phyloP scores from a whole-genome alignment of 2,888 invertebrate species.

The Lypha dubia region DNA sequence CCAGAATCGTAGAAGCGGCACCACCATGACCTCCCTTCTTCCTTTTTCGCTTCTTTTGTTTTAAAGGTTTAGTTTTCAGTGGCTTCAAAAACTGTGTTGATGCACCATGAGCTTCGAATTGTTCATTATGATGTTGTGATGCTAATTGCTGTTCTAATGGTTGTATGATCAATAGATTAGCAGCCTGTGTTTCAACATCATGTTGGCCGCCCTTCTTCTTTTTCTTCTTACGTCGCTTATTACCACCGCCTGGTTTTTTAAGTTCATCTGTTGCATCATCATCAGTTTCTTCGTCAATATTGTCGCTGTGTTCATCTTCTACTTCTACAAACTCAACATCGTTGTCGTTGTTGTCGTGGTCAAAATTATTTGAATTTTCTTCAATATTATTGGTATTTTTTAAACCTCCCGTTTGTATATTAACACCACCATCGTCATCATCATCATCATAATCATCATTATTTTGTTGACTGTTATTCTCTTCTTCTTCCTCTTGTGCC shows the following conservation, averaged over 20 bases:
- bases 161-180: conserved; percentile 80
- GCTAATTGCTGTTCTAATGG: conserved; percentile 73
- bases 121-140: conserved; percentile 69
- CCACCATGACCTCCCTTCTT: conserved; percentile 73
- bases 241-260: conserved; percentile 77
- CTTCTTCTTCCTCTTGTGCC: conserved; percentile 63
- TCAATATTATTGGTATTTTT: conserved; percentile 41
- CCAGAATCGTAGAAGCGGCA: conserved; percentile 59
- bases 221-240: conserved; percentile 75
- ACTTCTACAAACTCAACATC: conserved; percentile 80
- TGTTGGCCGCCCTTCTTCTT: conserved; percentile 73
- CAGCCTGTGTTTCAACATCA: conserved; percentile 74
- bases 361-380: conserved; percentile 37
- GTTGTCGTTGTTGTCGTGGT: conserved; percentile 58
- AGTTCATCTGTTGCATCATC: conserved; percentile 67
- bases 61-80: conserved; percentile 74
- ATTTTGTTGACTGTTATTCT: conserved; percentile 41
- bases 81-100: conserved; percentile 63
- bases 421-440: conserved; percentile 7
- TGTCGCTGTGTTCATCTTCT: conserved; percentile 64
- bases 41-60: conserved; percentile 79
- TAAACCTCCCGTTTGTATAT: conserved; percentile 40
- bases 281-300: conserved; percentile 45
- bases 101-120: conserved; percentile 61
- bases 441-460: background rate